Conservation (phyloP, 2,797 vertebrate genomes). For the Amniataba percoides region DNA sequence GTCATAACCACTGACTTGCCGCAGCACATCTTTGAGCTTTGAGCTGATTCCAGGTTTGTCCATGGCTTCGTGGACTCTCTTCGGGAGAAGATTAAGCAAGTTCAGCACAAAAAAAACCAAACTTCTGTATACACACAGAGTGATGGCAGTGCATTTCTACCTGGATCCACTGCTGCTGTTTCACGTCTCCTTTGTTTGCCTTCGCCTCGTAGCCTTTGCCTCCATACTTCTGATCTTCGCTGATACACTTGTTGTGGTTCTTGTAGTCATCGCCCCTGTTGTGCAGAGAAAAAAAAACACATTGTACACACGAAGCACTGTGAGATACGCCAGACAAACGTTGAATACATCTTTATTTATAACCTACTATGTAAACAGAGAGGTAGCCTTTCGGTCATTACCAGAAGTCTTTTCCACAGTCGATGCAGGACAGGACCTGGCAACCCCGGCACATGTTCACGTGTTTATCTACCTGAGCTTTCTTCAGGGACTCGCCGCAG, state of each 20-base stretch:
- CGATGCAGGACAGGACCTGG: constrained; percentile 94
- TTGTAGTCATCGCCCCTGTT: constrained; percentile 94
- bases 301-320: not conserved
- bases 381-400: constrained; percentile 59
- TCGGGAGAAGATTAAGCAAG: constrained; percentile 27
- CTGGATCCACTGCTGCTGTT: constrained; percentile 96
- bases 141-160: constrained; percentile 69
- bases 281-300: not conserved
- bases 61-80: constrained; percentile 92
- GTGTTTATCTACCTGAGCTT: constrained; percentile 95
- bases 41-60: constrained; percentile 88
- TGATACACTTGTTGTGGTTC: constrained; percentile 90
- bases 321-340: not conserved
- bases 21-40: constrained; percentile 89
- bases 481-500: constrained; percentile 96
- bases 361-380: not conserved
- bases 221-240: constrained; percentile 96
- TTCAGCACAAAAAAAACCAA: not conserved
- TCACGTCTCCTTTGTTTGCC: constrained; percentile 92
- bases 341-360: no score
- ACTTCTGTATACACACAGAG: not conserved
- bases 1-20: constrained; percentile 90
- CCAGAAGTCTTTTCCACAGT: constrained; percentile 98
- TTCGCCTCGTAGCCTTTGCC: constrained; percentile 93
- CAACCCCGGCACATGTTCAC: constrained; percentile 87